Evolutionary conservation across 2,113 vertebrate species (phyloP).

Genomic region (Pterocles gutturalis): DNA sequence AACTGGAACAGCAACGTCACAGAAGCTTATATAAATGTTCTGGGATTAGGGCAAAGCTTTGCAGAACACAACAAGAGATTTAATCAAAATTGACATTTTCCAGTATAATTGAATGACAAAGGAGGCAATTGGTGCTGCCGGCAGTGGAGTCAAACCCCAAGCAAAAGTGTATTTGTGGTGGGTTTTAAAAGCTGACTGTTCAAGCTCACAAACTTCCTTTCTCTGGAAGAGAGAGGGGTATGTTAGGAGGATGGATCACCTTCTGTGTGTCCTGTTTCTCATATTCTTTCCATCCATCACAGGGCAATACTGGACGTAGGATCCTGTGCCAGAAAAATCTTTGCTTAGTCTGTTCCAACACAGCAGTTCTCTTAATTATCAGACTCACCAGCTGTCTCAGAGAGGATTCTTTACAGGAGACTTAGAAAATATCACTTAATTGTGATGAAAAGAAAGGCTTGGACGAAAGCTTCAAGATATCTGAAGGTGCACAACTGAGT

Average conservation of each 20-base stretch:
- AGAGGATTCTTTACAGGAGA: background rate
- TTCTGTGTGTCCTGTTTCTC: background rate
- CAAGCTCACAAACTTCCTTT: background rate
- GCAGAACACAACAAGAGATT: background rate
- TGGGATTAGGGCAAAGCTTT: constrained; percentile 9
- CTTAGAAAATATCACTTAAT: background rate
- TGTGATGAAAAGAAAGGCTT: background rate
- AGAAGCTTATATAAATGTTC: constrained; percentile 8
- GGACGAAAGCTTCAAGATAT: background rate
- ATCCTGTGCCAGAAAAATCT: background rate
- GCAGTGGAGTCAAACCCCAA: background rate
- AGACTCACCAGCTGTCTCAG: background rate
- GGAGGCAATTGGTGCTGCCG: background rate
- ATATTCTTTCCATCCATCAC: background rate
- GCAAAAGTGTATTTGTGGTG: background rate
- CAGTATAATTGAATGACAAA: background rate
- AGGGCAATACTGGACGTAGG: background rate
- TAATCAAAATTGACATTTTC: constrained; percentile 45
- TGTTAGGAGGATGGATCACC: background rate
- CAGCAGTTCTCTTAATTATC: background rate
- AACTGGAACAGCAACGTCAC: background rate
- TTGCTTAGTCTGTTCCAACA: background rate
- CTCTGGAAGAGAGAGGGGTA: background rate
- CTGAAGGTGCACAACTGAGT: background rate
- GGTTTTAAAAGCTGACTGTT: background rate